Evolutionary conservation across 1,140 invertebrate species (phyloP), one percentile per base, ranked within the genome.

Genomic region (Xylocopa sonorina): DNA sequence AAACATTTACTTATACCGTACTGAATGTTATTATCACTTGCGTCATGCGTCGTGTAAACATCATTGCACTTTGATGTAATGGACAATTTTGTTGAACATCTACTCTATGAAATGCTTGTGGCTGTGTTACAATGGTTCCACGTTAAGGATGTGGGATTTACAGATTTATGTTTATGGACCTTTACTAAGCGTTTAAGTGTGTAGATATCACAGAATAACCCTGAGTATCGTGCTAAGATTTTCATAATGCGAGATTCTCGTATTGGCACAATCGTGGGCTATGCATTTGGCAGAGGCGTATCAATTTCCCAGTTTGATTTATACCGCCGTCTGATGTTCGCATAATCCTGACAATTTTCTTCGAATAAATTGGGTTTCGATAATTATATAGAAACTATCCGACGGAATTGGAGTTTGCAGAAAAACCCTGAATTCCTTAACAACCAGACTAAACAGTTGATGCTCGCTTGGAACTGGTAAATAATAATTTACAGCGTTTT

Each of bases 281-380:
- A 9, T 71, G 75, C 46, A 78, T 62, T 78, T 78, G 75, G 66
- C 75, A 71, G 27, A 62, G 27, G 29, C 14, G 7, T 71, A 78
- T 78, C 66, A 71, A 21, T 41, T 78, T 78, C 46, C 34, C 41
- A 21, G 43, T 78, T 62, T 78, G 43, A 71, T 77, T 77, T 78
- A 78, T 71, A 4, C 10, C 14, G 1, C 16, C 55, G 16, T 66
- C 43, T 78, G 75, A 78, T 78, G 43, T 50, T 60, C 55, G 14
- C 24, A 34, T 71, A 78, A 34, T 50, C 27, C 18, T 32, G 41
- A 68, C 41, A n/a, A 57, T 50, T 48, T 67, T 46, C 66, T 50
- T 34, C 12, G 53, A 9, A 57, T 43, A 71, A 71, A 71, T 57
- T 21, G 51, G 14, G 51, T 41, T 71, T 71, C 67, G 43, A 78